Percentiles rank a stretch among this genome's conserved stretches.
Conservation (phyloP, 2,113 vertebrate genomes). For the Prunella himalayana region DNA sequence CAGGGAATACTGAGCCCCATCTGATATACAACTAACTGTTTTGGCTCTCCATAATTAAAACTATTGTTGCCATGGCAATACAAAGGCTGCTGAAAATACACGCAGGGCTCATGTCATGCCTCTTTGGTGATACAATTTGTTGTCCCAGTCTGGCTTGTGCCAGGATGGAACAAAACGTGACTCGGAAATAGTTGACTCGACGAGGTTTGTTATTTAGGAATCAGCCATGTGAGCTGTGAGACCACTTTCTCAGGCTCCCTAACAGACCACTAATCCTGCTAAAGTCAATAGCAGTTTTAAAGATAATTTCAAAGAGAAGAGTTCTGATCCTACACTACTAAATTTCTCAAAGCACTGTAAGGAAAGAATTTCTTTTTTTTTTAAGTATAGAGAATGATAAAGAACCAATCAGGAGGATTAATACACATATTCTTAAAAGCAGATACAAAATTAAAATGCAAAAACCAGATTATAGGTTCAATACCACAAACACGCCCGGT, state of each 20-base stretch:
- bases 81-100: conserved; percentile 8
- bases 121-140: conserved; percentile 21
- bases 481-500: not conserved
- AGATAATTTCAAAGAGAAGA: conserved; percentile 1
- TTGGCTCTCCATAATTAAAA: conserved; percentile 68
- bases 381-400: not conserved
- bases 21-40: conserved; percentile 59
- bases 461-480: not conserved
- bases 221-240: not conserved
- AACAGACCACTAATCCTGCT: not conserved
- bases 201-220: not conserved
- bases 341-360: not conserved
- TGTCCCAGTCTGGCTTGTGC: not conserved
- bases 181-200: not conserved
- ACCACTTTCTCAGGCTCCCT: not conserved
- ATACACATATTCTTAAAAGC: not conserved
- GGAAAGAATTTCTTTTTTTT: not conserved
- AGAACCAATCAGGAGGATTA: not conserved
- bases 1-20: conserved; percentile 58
- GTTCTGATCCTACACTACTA: not conserved
- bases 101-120: not conserved
- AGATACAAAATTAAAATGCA: not conserved
- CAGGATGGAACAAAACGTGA: not conserved
- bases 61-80: conserved; percentile 60
- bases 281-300: conserved; percentile 12